These are phyloP conservation scores for Argyresthia goedartella DNA, from an alignment of 2,888 invertebrate species.

Conservation along the genomic window DNA sequence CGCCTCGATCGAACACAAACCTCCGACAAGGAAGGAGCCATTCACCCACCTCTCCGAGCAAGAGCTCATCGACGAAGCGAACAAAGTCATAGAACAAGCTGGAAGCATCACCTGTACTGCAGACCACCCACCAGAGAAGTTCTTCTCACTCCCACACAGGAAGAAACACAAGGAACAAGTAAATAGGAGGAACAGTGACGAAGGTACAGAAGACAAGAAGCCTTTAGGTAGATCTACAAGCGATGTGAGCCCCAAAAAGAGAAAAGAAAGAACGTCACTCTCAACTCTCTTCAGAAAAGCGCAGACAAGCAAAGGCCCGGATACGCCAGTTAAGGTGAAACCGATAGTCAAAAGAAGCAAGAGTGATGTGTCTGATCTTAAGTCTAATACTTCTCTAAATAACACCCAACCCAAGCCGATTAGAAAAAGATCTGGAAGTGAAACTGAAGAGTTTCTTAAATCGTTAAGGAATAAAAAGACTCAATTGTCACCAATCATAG, in stretches of 20 bases:
- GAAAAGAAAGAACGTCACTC: conserved; percentile 73
- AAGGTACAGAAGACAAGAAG: conserved; percentile 46
- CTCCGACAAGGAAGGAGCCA: conserved; percentile 58
- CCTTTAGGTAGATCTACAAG: conserved; percentile 69
- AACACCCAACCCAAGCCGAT: conserved; percentile 52
- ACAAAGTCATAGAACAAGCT: conserved; percentile 80
- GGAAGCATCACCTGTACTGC: conserved; percentile 78
- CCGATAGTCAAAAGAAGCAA: conserved; percentile 71
- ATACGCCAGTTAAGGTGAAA: conserved; percentile 61
- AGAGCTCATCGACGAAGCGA: conserved; percentile 82
- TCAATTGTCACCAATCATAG: conserved; percentile 85
- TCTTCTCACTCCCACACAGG: conserved; percentile 77
- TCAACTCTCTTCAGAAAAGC: conserved; percentile 76
- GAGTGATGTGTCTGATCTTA: conserved; percentile 75
- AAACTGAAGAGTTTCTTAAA: conserved; percentile 71
- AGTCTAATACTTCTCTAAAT: conserved; percentile 53
- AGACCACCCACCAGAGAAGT: conserved; percentile 72
- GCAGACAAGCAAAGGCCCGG: conserved; percentile 63
- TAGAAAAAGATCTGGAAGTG: conserved; percentile 72
- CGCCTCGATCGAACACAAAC: conserved; percentile 37
- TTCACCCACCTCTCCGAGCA: conserved; percentile 79
- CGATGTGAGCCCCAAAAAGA: conserved; percentile 62
- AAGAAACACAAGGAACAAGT: conserved; percentile 63
- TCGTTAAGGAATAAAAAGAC: conserved; percentile 71
- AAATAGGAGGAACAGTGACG: conserved; percentile 66